Evolutionary conservation across 2,797 vertebrate genomes (phyloP).

Genomic region (Acipenser transmontanus): DNA sequence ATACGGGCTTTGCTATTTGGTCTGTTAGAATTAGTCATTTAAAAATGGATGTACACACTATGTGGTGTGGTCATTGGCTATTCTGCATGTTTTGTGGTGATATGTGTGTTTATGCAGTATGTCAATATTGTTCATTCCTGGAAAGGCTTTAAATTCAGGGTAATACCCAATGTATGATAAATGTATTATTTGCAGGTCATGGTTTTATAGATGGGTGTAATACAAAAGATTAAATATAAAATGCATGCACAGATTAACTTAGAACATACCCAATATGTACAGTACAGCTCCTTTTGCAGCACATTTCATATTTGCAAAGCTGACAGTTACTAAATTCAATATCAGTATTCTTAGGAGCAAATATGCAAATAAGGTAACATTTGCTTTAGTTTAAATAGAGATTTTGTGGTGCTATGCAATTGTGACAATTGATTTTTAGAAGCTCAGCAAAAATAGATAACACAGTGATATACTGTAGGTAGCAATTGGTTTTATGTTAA

Average conservation of each 20-base stretch:
- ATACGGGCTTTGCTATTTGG: too few species aligned
- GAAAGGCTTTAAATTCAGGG: too few species aligned
- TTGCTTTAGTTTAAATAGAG: neutral
- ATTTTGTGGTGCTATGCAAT: neutral
- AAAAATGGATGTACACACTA: constrained; percentile 14
- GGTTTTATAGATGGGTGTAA: neutral
- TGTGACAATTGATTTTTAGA: neutral
- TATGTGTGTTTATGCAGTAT: neutral
- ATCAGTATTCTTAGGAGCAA: neutral
- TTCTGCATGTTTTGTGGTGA: constrained; percentile 4
- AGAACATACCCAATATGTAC: neutral
- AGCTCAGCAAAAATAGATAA: too few species aligned
- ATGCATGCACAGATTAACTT: neutral
- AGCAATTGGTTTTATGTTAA: too few species aligned
- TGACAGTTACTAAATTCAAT: neutral
- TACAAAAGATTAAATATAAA: neutral
- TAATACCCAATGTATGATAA: too few species aligned
- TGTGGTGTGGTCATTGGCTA: constrained; percentile 5
- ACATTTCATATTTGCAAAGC: neutral
- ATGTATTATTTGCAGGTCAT: neutral
- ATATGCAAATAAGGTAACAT: neutral
- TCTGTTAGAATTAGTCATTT: constrained; percentile 4
- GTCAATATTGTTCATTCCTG: too few species aligned
- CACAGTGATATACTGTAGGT: too few species aligned
- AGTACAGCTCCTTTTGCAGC: neutral